Evolutionary conservation across 2,797 vertebrate species (phyloP).

Genomic region (Falco berigora): DNA sequence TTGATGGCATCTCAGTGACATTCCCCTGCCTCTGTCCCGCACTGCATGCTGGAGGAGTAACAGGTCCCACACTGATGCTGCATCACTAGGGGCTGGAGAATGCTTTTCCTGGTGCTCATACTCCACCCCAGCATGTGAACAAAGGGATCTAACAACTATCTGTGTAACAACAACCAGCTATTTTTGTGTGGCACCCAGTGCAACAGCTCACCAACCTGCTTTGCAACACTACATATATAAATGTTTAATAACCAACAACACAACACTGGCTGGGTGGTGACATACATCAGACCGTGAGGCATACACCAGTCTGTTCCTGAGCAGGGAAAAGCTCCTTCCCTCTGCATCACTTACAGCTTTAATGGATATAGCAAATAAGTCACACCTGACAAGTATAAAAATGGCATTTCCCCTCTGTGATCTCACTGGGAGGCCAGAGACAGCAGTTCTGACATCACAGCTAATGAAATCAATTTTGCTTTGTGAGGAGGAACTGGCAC

Average conservation of each 20-base stretch:
- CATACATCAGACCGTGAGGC: background rate
- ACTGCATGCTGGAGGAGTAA: rapidly evolving
- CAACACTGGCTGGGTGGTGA: background rate
- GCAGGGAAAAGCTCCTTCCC: background rate
- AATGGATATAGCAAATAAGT: background rate
- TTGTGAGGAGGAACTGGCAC: background rate
- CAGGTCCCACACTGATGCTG: background rate
- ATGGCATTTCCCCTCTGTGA: background rate
- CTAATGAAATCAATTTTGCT: background rate
- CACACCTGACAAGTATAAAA: background rate
- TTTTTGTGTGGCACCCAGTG: background rate
- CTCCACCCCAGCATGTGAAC: background rate
- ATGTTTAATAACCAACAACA: background rate
- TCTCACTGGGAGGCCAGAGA: background rate
- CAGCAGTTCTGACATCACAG: background rate
- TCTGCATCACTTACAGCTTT: background rate
- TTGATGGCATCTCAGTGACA: rapidly evolving
- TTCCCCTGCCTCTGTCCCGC: background rate
- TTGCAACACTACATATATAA: background rate
- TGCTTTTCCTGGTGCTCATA: background rate
- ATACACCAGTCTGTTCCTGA: background rate
- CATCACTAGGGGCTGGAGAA: background rate
- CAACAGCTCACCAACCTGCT: background rate
- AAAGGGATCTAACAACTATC: background rate
- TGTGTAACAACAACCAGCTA: rapidly evolving